Evolutionary conservation across 2,888 invertebrate species (phyloP).

Genomic region (Geophilus truncorum): DNA sequence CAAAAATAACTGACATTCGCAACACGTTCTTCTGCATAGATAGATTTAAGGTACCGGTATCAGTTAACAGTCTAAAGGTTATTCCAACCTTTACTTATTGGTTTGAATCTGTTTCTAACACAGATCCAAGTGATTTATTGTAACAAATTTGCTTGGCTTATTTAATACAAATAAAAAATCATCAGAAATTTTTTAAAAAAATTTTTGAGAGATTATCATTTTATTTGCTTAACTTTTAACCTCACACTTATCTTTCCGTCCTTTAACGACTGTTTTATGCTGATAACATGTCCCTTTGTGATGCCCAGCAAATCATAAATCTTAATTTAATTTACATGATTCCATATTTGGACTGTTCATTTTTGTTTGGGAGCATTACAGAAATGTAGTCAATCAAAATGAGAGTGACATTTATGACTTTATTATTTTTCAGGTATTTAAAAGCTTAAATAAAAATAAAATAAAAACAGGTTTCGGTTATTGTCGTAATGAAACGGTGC

Average conservation of each 20-base stretch:
- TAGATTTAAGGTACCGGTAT: too few species aligned
- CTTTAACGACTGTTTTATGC: not conserved
- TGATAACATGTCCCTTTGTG: not conserved
- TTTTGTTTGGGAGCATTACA: not conserved
- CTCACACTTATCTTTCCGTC: not conserved
- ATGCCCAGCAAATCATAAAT: not conserved
- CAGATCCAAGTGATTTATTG: not conserved
- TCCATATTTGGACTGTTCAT: not conserved
- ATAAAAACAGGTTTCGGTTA: not conserved
- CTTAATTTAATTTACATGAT: not conserved
- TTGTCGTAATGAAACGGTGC: not conserved
- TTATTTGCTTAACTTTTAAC: not conserved
- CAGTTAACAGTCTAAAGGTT: too few species aligned
- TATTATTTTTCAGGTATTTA: not conserved
- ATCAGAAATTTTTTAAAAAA: too few species aligned
- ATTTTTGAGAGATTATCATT: too few species aligned
- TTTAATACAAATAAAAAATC: too few species aligned
- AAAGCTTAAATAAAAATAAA: too few species aligned
- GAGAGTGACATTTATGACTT: not conserved
- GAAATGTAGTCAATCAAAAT: not conserved
- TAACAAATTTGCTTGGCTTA: not conserved
- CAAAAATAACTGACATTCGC: too few species aligned
- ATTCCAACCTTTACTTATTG: not conserved
- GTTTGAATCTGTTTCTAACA: not conserved
- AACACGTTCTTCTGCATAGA: too few species aligned